Evolutionary conservation across 2,888 invertebrate species (phyloP), one percentile per base, ranked within the genome.

Genomic region (Cephus runcator): DNA sequence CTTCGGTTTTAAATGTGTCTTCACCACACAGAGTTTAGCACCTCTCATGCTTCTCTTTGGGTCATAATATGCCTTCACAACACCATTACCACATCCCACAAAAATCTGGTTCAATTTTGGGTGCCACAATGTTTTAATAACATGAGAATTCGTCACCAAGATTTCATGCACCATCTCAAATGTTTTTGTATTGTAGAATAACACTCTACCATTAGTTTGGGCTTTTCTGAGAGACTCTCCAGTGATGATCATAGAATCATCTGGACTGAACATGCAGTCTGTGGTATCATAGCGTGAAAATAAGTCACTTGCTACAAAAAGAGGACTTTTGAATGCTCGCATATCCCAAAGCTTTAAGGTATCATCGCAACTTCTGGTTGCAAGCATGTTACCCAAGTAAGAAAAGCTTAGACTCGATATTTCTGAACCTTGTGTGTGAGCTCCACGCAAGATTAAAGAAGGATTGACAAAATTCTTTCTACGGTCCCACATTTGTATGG

Each of bases 31-130:
- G 56, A 98, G 91, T 87, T 97, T 97, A 0, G 98, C 98, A 0
- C 99, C 99, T 6, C 98, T 93, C 79, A 97, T 93, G 88, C 98
- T 98, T 73, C 95, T 94, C 79, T 95, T 95, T 1, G 96, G 95
- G 88, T 99, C 98, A 86, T 98, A 99, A 89, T 96, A 98, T 77
- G 98, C 96, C 87, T 97, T 97, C 0, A 98, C 95, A 0, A 94
- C 93, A 0, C 99, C 99, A 89, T 98, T 97, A 0, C 98, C 98
- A 84, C 97, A 97, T 0, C 98, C 97, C 0, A 97, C 95, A 82
- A 99, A 97, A 71, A 99, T 95, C 90, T 99, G 99, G 90, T 99
- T 99, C n/a, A 99, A 92, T 90, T 98, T 97, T 0, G 99, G 97
- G 92, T 99, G 99, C 99, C 99, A 99, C 23, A 97, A 91, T 0